Percentiles rank a stretch among this genome's conserved stretches.
Evolutionary conservation across 2,797 vertebrate species (phyloP).

Genomic region (Pelodytes ibericus): DNA sequence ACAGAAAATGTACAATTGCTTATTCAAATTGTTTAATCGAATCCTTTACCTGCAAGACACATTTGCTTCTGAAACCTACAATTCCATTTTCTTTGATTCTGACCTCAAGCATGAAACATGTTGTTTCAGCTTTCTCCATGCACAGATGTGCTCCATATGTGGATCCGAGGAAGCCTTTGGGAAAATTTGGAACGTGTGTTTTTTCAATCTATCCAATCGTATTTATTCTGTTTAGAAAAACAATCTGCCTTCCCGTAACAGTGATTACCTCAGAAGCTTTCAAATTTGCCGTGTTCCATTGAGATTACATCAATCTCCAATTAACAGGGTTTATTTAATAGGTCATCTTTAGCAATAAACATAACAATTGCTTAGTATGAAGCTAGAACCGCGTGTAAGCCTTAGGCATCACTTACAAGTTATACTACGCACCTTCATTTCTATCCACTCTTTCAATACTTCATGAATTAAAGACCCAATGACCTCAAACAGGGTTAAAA

Average conservation of each 20-base stretch:
- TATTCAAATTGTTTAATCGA: conserved; percentile 24
- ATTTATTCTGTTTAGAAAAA: conserved; percentile 62
- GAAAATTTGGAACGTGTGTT: conserved; percentile 65
- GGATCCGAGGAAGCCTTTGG: conserved; percentile 56
- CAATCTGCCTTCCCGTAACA: conserved; percentile 49
- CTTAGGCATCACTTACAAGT: background rate
- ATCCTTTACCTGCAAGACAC: background rate
- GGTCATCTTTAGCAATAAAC: conserved; percentile 40
- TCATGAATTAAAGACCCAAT: background rate
- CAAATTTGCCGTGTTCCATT: conserved; percentile 57
- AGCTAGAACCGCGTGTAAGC: conserved; percentile 39
- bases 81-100: conserved; percentile 67
- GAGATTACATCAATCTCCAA: conserved; percentile 50
- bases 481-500: background rate
- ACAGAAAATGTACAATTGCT: too few species aligned
- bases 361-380: conserved; percentile 41
- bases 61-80: conserved; percentile 47
- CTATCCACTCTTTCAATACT: background rate
- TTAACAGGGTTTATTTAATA: conserved; percentile 40
- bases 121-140: conserved; percentile 66
- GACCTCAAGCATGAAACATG: conserved; percentile 64
- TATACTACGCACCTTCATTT: too few species aligned
- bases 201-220: conserved; percentile 61
- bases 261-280: conserved; percentile 58
- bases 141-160: conserved; percentile 65